Evolutionary conservation across 1,140 invertebrate genomes (phyloP).

Genomic region (Laupala kohalensis): DNA sequence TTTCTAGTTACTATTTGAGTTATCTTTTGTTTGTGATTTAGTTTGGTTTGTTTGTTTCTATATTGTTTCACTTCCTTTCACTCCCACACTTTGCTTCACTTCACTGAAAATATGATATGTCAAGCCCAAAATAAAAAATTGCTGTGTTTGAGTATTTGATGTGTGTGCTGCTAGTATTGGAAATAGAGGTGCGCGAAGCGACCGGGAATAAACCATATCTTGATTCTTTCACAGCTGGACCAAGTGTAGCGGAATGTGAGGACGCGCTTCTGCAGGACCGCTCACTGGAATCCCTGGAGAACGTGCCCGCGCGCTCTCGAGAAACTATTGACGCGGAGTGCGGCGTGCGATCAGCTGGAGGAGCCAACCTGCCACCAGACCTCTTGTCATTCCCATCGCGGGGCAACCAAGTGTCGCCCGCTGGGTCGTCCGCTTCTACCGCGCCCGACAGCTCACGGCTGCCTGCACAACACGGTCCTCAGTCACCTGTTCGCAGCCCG

Average conservation of each 20-base stretch:
- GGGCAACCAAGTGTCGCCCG: conserved; percentile 48
- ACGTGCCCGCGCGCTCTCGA: neutral
- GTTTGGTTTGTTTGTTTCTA: neutral
- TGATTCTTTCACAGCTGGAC: conserved; percentile 1
- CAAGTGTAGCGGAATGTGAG: conserved; percentile 10
- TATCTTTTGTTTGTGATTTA: neutral
- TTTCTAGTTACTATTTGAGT: neutral
- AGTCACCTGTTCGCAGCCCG: conserved; percentile 36
- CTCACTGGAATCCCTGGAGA: conserved; percentile 11
- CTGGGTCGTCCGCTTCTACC: conserved; percentile 60
- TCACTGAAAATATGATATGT: neutral
- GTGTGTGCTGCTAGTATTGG: neutral
- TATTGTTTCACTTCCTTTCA: neutral
- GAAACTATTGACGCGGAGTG: conserved; percentile 5
- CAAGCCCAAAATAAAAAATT: neutral
- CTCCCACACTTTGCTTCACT: neutral
- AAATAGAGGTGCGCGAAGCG: too few species aligned
- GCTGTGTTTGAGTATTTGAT: neutral
- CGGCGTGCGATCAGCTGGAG: conserved; percentile 3
- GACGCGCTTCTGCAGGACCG: conserved; percentile 8
- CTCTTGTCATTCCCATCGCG: conserved; percentile 61
- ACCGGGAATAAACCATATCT: neutral
- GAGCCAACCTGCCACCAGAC: conserved; percentile 50
- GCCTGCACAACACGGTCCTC: conserved; percentile 34
- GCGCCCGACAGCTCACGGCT: conserved; percentile 47